A percentile compares a stretch with the other conserved stretches of the same genome.
Evolutionary conservation across 35 echinoderm and acorn worm species (phyloP).

Genomic region (Amphiura filiformis): DNA sequence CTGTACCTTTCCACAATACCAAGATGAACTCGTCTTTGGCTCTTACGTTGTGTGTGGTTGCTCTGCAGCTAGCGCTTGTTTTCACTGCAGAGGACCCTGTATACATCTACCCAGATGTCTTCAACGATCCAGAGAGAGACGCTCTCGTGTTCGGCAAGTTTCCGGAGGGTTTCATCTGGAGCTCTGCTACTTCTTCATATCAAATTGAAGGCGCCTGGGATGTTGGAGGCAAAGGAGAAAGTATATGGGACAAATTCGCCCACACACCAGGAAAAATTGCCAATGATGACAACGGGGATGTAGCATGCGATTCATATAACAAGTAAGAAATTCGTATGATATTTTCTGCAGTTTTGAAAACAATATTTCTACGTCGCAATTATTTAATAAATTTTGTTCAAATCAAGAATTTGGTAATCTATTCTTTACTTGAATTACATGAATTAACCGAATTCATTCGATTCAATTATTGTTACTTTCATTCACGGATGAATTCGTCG

Average conservation of each 20-base stretch:
- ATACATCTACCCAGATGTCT: slow-evolving; percentile 72
- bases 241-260: slow-evolving; percentile 81
- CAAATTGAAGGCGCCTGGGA: slow-evolving; percentile 91
- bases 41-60: background rate
- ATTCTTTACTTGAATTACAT: too few relatives aligned
- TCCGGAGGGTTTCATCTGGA: slow-evolving; percentile 75
- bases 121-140: slow-evolving; percentile 78
- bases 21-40: too few relatives aligned
- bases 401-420: too few relatives aligned
- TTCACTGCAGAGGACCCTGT: slow-evolving; percentile 19
- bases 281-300: slow-evolving; percentile 71
- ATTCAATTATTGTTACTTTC: too few relatives aligned
- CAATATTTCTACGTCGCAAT: too few relatives aligned
- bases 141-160: slow-evolving; percentile 59
- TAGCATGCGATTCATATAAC: slow-evolving; percentile 72
- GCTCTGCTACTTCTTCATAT: slow-evolving; percentile 73
- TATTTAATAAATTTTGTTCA: too few relatives aligned
- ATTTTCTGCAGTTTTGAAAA: too few relatives aligned
- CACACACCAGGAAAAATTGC: slow-evolving; percentile 48
- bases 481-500: too few relatives aligned
- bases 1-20: background rate
- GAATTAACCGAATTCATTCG: too few relatives aligned
- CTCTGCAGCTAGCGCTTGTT: background rate
- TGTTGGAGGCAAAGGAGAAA: slow-evolving; percentile 56
- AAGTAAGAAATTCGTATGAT: too few relatives aligned